These are phyloP conservation scores for Brachypteracias leptosomus DNA, from an alignment of 2,113 vertebrate genomes.

Conservation along the genomic window DNA sequence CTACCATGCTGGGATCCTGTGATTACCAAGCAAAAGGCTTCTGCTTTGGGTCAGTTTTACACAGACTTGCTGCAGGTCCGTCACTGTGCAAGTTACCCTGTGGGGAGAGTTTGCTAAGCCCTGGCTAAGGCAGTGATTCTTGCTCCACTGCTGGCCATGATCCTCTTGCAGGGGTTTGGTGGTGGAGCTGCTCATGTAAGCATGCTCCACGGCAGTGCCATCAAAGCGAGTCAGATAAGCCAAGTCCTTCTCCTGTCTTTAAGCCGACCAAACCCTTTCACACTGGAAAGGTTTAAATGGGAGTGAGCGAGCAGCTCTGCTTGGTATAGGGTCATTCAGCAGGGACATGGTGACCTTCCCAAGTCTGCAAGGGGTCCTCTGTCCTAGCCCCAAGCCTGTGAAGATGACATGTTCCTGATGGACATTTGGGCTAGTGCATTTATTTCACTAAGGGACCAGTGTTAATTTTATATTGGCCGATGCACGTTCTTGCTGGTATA, in stretches of 20 bases:
- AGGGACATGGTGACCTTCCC: background rate
- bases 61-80: background rate
- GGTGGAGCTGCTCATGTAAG: background rate
- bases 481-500: background rate
- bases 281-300: background rate
- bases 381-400: background rate
- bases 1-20: too few relatives aligned
- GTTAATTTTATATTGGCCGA: background rate
- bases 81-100: background rate
- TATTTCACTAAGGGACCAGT: background rate
- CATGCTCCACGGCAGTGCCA: background rate
- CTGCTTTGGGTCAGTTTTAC: background rate
- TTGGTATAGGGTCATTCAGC: background rate
- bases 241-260: background rate
- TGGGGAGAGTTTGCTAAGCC: background rate
- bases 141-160: rapidly evolving
- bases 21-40: background rate
- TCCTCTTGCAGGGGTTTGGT: background rate
- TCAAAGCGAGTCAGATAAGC: background rate
- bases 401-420: rapidly evolving
- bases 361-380: background rate
- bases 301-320: background rate
- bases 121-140: rapidly evolving
- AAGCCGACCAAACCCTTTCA: background rate
- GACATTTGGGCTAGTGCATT: background rate